These are phyloP conservation scores for Pseudococcus jackbeardsleyi DNA, from an alignment of 2,888 invertebrate genomes.

Conservation along the genomic window DNA sequence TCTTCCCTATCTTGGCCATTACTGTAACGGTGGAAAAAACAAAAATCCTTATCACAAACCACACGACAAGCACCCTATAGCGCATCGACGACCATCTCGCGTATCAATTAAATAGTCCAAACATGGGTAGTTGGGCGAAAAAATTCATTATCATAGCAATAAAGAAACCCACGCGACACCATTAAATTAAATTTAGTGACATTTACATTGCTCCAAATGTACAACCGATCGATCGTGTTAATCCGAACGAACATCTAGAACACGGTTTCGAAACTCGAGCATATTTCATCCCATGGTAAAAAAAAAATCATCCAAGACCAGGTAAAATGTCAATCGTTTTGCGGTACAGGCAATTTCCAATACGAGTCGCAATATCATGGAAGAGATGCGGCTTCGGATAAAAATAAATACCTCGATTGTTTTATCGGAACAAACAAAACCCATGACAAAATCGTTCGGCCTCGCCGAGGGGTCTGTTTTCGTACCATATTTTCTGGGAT, in stretches of 20 bases:
- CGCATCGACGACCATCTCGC: not conserved
- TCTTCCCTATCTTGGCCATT: not conserved
- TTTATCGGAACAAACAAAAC: constrained; percentile 59
- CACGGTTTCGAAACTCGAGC: not conserved
- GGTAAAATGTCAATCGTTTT: constrained; percentile 31
- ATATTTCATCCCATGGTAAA: not conserved
- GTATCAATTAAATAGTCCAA: constrained; percentile 40
- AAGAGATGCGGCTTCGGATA: not conserved
- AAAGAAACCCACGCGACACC: constrained; percentile 31
- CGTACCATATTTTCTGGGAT: not conserved
- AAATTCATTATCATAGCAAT: constrained; percentile 31
- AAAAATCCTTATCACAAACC: not conserved
- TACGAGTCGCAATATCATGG: not conserved
- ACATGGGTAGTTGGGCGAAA: constrained; percentile 23
- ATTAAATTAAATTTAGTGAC: constrained; percentile 50
- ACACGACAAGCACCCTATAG: not conserved
- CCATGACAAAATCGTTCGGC: not conserved
- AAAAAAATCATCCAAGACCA: not conserved
- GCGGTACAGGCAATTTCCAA: not conserved
- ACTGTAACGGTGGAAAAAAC: not conserved
- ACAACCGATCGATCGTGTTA: constrained; percentile 4
- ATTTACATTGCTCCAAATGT: constrained; percentile 32
- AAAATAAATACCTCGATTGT: constrained; percentile 1
- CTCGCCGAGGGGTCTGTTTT: constrained; percentile 27
- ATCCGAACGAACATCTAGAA: constrained; percentile 2